Percentiles rank a stretch among this genome's conserved stretches.
Conservation (phyloP, 2,888 invertebrate genomes). For the Trichopoda pennipes region DNA sequence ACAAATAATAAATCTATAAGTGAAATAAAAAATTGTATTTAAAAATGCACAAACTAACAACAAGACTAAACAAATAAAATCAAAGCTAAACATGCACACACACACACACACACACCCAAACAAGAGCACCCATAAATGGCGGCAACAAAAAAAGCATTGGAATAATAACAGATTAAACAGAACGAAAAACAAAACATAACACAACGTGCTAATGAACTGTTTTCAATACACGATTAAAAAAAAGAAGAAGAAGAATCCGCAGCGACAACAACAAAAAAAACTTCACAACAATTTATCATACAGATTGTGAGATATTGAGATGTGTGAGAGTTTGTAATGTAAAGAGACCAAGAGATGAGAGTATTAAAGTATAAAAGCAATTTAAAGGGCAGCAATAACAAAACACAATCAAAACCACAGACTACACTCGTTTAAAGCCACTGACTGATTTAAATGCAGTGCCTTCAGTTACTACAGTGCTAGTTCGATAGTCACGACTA, state of each 20-base stretch:
- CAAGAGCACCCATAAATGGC: neutral
- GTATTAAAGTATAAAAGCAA: neutral
- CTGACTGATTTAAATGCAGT: too few species aligned
- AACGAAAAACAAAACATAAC: neutral
- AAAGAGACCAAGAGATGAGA: neutral
- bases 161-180: conserved; percentile 7
- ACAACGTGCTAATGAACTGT: conserved; percentile 66
- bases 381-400: neutral
- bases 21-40: neutral
- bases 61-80: conserved; percentile 4
- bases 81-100: neutral
- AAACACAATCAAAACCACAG: neutral
- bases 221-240: conserved; percentile 41
- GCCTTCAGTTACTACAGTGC: too few species aligned
- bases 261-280: conserved; percentile 7
- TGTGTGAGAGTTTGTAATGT: neutral
- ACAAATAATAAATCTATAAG: conserved; percentile 38
- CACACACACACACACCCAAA: neutral
- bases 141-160: conserved; percentile 20
- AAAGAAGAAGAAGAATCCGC: neutral
- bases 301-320: neutral
- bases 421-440: neutral
- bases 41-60: neutral
- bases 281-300: conserved; percentile 1
- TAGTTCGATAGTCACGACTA: too few species aligned